These are phyloP conservation scores for Dunckerocampus dactyliophorus DNA, from an alignment of 2,113 vertebrate species.

Conservation along the genomic window DNA sequence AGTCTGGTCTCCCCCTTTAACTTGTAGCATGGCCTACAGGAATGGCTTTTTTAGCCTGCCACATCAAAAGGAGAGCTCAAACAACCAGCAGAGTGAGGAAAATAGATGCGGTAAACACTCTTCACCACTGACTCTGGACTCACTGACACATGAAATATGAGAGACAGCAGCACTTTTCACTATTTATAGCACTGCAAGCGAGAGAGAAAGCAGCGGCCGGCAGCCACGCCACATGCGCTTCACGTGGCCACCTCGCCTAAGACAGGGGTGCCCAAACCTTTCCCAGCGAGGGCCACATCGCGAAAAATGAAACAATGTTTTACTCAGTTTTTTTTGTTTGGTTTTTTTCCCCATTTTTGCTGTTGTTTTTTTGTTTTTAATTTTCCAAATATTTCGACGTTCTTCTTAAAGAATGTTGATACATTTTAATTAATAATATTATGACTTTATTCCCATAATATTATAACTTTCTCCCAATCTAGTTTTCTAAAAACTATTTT, in stretches of 20 bases:
- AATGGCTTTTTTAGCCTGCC: constrained; percentile 1
- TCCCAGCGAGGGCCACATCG: no score
- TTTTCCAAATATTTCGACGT: no score
- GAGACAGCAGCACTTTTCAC: constrained; percentile 66
- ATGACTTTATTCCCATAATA: no score
- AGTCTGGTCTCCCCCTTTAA: not conserved
- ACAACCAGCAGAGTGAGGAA: constrained; percentile 22
- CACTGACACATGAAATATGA: constrained; percentile 76
- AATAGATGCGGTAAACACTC: constrained; percentile 47
- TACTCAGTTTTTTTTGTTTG: no score
- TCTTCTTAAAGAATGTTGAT: no score
- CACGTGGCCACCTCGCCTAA: constrained; percentile 44
- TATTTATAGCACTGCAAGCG: constrained; percentile 66
- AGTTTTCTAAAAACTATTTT: no score
- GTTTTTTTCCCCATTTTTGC: no score
- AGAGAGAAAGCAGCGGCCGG: constrained; percentile 36
- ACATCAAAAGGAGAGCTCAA: not conserved
- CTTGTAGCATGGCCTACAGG: constrained; percentile 8
- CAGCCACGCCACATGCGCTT: constrained; percentile 45
- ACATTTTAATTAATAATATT: no score
- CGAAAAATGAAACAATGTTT: no score
- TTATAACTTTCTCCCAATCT: no score
- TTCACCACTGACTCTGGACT: constrained; percentile 57
- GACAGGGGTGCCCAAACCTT: no score
- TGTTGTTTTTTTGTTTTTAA: no score